Evolutionary conservation across 2,113 vertebrate genomes (phyloP), one percentile per base, ranked within the genome.

Genomic region (Bubo bubo): DNA sequence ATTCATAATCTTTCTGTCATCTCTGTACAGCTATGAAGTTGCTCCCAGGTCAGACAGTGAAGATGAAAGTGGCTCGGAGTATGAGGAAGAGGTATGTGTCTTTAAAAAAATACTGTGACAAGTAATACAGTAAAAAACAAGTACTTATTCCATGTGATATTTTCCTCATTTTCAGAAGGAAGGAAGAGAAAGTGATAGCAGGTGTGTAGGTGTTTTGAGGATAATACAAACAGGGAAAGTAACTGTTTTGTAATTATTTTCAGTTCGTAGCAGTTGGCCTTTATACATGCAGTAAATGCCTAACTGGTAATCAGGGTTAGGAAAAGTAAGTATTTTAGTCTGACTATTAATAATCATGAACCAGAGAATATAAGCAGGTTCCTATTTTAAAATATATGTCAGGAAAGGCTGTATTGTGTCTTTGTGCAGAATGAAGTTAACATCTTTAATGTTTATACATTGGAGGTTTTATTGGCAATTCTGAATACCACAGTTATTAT

Each of bases 11-110:
- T 95, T 58, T 68, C 41, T 88, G 45, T 94, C 5, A 8, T 80
- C 37, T 73, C 90, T 87, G 41, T 68, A 49, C 88, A 99, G 99
- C 53, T 99, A 99, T 66, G 99, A 99, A 98, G 99, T 99, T 39
- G 99, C 99, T 21, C 99, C 99, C 4, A 98, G 99, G 86, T 99
- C 99, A 27, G 99, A 99, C 97, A 99, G 99, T 83, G 99, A 99
- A 97, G 98, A 98, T 34, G 99, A 99, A 96, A 99, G 99, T 74
- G 98, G 98, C 77, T 99, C 99, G 27, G 99, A 99, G 79, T 99
- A 98, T 91, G 99, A 99, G 77, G 99, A 99, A 32, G 99, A 99
- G 99, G 99, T 99, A 95, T 67, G 98, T 95, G 5, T 75, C 66
- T 86, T 88, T 16, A 30, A 85, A 83, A 8, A 94, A 82, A 3